Conservation (phyloP, 2,888 invertebrate genomes). For the Lithophane socia region DNA sequence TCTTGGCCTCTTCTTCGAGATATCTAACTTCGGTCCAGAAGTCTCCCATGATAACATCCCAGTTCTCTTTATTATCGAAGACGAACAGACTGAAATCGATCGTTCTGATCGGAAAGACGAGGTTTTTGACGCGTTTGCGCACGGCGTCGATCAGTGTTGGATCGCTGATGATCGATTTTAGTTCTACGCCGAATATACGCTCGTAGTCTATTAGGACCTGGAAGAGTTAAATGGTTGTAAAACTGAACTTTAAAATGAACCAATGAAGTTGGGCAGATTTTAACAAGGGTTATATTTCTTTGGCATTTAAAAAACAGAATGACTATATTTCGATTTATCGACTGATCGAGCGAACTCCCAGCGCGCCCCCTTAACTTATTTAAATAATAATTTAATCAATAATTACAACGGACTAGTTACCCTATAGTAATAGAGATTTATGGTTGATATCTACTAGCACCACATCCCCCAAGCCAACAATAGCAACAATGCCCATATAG, state of each 20-base stretch:
- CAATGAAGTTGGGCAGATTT: neutral
- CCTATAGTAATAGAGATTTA: neutral
- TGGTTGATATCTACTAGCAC: slow-evolving; percentile 90
- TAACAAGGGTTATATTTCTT: neutral
- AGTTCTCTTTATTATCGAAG: slow-evolving; percentile 94
- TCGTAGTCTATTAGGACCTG: slow-evolving; percentile 96
- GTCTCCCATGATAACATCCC: slow-evolving; percentile 95
- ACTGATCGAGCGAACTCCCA: slow-evolving; percentile 92
- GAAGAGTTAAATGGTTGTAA: slow-evolving; percentile 13
- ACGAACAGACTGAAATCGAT: slow-evolving; percentile 96
- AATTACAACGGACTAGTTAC: slow-evolving; percentile 66
- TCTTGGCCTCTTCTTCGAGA: slow-evolving; percentile 95
- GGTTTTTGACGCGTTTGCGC: slow-evolving; percentile 94
- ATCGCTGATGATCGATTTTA: slow-evolving; percentile 96
- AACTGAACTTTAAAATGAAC: neutral
- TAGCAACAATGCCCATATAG: slow-evolving; percentile 91
- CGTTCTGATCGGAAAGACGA: slow-evolving; percentile 94
- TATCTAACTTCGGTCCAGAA: slow-evolving; percentile 94
- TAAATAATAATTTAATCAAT: no score
- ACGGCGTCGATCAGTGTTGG: slow-evolving; percentile 96
- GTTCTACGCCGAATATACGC: slow-evolving; percentile 96
- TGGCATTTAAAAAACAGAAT: neutral
- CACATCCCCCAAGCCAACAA: slow-evolving; percentile 84
- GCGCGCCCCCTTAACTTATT: slow-evolving; percentile 92
- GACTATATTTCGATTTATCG: neutral